Base-by-base conservation (phyloP, 53 echinoderm and acorn worm species). In the Henricia sp. region DNA sequence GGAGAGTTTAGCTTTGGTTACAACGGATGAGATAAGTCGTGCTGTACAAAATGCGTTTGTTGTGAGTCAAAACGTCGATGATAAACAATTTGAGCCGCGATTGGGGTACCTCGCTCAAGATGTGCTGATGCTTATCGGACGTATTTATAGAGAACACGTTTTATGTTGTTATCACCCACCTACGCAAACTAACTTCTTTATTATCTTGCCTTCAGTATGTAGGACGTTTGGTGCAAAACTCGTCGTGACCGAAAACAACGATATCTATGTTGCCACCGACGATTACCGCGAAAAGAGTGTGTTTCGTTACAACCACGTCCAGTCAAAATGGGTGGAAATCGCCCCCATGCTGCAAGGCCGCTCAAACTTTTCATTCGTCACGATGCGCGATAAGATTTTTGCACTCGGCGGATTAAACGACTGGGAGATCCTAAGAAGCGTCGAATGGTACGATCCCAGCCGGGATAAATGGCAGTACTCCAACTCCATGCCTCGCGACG, bases 391-490 rank as follows among this genome's bases (percentile, higher is more conserved):
- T 14, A 86, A 85, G 11, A 58, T 94, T 8, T 94, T 82, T 83
- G 84, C 89, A 9, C 34, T 94, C 30, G 94, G 94, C 32, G 94
- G 94, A 1, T 67, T 91, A 43, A 94, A 89, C 42, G 94, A 91
- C 56, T 94, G 94, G 94, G 91, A 91, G 46, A 91, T 94, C 71
- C 71, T 94, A 26, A 91, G 89, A 68, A 91, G 91, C 56, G 91
- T 94, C 2, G 94, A 94, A 55, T 88, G 91, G 52, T 94, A 94
- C 37, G 89, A 94, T 54, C 91, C 91, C 21, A 48, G 88, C 13
- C 23, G 55, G 28, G 91, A 91, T 51, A 91, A 94, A 34, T 94
- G 94, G 94, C 76, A 82, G 39, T 91, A 88, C 48, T 70, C 83
- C 64, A 85, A 74, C 29, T 85, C 85, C 13, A 94, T 94, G 94